Conservation (phyloP, 2,113 vertebrate species). For the Hippocampus barbouri region DNA sequence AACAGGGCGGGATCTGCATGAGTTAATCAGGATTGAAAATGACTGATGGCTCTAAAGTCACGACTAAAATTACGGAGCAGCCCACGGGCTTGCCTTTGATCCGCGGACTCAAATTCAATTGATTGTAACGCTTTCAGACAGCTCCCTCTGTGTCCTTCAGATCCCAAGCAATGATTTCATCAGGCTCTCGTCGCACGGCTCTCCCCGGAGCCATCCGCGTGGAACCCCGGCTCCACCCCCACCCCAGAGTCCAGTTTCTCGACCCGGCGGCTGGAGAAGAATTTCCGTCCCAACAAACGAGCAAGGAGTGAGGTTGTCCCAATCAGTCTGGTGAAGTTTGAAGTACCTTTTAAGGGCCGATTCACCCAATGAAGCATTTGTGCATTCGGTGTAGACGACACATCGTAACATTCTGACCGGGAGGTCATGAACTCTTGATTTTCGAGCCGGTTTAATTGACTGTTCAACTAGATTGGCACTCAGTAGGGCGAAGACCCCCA, state of each 20-base stretch:
- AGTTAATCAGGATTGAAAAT: constrained; percentile 62
- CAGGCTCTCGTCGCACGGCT: constrained; percentile 52
- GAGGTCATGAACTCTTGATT: not conserved
- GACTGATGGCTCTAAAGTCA: constrained; percentile 62
- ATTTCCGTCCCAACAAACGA: constrained; percentile 33
- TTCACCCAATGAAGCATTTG: not conserved
- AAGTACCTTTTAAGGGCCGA: not conserved
- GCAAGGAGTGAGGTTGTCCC: constrained; percentile 34
- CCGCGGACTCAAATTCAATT: constrained; percentile 59
- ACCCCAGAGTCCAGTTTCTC: constrained; percentile 21
- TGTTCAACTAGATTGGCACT: not conserved
- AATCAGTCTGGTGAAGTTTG: not conserved
- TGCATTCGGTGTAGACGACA: not conserved
- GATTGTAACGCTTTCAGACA: constrained; percentile 58
- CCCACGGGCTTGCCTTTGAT: constrained; percentile 64
- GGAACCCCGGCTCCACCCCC: constrained; percentile 21
- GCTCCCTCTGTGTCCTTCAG: constrained; percentile 61
- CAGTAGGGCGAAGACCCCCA: not conserved
- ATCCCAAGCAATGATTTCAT: constrained; percentile 64
- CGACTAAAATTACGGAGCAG: constrained; percentile 59
- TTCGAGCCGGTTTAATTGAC: not conserved
- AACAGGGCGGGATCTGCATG: constrained; percentile 55
- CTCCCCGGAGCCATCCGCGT: constrained; percentile 56
- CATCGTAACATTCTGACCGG: not conserved
- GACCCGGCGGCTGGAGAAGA: constrained; percentile 12